Evolutionary conservation across 2,797 vertebrate species (phyloP), one percentile per base, ranked within the genome.

Genomic region (Notolepis coatsorum): DNA sequence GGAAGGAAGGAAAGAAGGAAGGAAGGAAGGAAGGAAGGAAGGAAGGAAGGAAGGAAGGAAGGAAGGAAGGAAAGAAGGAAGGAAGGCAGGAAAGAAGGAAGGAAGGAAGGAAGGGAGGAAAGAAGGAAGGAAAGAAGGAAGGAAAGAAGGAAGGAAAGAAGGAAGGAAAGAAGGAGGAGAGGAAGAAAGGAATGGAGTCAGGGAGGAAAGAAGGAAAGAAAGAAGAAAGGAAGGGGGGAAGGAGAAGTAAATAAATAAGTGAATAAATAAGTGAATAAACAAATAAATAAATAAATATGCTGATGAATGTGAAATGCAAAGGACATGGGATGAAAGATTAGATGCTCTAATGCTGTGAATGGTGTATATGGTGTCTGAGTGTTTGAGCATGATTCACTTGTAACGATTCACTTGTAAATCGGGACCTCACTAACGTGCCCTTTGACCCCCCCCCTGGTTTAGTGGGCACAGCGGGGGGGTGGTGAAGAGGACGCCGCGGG

Each of bases 221-320:
- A 7, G 48, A 27, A 66, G 35, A 20, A 48, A 54, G 57, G 47
- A 39, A 3, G 49, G 1, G 24, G 23, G 10, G 38, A 24, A 49
- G 15, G 9, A n/a, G n/a, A 31, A 55, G 45, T 58, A 35, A 58
- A 66, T 57, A 53, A 47, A 63, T 20, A 39, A 27, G 75, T 73
- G 53, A 24, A 72, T 60, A 75, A 68, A 79, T 76, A 71, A 75
- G 42, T 48, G 39, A 17, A 41, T 61, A 23, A 38, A 56, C 49
- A 42, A 49, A 48, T 42, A 37, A 68, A 65, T 68, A 51, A 56
- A 68, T 73, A 74, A 47, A 54, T 57, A 46, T 38, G 15, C 61
- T 66, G 31, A 84, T 81, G 64, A 66, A 68, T 41, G 18, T 81
- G 71, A 76, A 63, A 85, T 77, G 79, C 39, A 33, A 31, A 61